Evolutionary conservation across 2,113 vertebrate species (phyloP).

Genomic region (Atherinomorus stipes): DNA sequence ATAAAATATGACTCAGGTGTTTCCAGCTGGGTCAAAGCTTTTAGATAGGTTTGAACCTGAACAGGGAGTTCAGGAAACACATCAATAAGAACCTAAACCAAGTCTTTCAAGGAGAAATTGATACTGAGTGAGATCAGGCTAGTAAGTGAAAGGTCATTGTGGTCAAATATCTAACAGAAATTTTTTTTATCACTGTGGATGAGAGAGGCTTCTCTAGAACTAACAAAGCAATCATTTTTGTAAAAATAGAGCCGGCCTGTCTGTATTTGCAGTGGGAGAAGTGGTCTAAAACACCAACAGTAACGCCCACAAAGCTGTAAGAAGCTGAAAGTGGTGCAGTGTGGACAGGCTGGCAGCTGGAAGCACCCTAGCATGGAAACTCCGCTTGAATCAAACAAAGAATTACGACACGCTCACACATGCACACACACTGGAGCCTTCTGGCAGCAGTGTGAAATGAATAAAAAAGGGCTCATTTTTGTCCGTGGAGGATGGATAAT

Average conservation of each 20-base stretch:
- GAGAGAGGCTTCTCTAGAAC: background rate
- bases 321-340: slow-evolving; percentile 31
- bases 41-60: slow-evolving; percentile 52
- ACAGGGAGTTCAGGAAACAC: slow-evolving; percentile 50
- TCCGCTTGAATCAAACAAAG: slow-evolving; percentile 64
- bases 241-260: slow-evolving; percentile 5
- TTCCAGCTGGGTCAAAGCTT: slow-evolving; percentile 42
- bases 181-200: background rate
- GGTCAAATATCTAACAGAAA: slow-evolving; percentile 1
- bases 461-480: slow-evolving; percentile 61
- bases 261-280: background rate
- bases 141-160: slow-evolving; percentile 11
- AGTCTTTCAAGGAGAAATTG: slow-evolving; percentile 45
- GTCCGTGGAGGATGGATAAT: slow-evolving; percentile 58
- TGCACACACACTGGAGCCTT: slow-evolving; percentile 16
- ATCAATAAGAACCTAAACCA: slow-evolving; percentile 44
- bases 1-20: slow-evolving; percentile 68
- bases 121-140: slow-evolving; percentile 32
- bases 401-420: slow-evolving; percentile 35
- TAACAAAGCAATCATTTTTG: background rate
- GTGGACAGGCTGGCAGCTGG: slow-evolving; percentile 52
- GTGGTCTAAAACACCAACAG: no score
- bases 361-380: slow-evolving; percentile 61
- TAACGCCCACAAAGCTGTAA: slow-evolving; percentile 28
- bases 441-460: slow-evolving; percentile 58